Percentiles rank a stretch among this genome's conserved stretches.
phyloP scores from a whole-genome alignment of 2,113 vertebrate genomes.

The Podarcis raffonei region DNA sequence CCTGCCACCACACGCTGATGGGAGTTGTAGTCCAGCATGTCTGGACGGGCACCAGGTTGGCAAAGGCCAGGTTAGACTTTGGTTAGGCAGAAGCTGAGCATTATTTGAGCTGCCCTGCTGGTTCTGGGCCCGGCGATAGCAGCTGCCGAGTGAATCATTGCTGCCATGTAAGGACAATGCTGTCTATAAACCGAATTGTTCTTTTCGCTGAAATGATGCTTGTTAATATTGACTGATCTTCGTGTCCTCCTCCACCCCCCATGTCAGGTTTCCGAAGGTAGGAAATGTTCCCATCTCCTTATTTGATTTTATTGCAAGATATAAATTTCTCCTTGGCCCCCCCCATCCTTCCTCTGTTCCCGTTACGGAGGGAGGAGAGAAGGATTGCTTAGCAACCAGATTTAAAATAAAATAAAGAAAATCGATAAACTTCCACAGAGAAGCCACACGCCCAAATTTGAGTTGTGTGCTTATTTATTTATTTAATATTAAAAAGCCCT shows the following conservation, averaged over 20 bases:
- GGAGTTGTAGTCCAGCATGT: too few species aligned
- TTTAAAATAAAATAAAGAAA: slow-evolving; percentile 55
- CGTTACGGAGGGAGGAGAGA: neutral
- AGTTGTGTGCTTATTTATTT: too few species aligned
- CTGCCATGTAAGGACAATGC: neutral
- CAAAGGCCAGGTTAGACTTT: too few species aligned
- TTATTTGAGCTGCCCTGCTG: neutral
- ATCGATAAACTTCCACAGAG: slow-evolving; percentile 64
- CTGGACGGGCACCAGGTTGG: too few species aligned
- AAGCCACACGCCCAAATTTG: slow-evolving; percentile 34
- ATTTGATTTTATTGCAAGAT: slow-evolving; percentile 69
- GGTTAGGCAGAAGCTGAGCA: too few species aligned
- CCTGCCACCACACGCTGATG: too few species aligned
- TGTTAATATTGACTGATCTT: neutral
- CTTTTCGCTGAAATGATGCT: slow-evolving; percentile 8
- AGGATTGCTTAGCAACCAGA: slow-evolving; percentile 67
- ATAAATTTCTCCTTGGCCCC: slow-evolving; percentile 58
- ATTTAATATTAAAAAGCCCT: neutral
- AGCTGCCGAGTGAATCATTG: neutral
- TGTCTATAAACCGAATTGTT: neutral
- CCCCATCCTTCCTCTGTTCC: slow-evolving; percentile 26
- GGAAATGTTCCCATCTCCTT: slow-evolving; percentile 36
- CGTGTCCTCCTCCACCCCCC: neutral
- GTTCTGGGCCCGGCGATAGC: neutral
- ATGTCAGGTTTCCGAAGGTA: slow-evolving; percentile 11